These are phyloP conservation scores for Montipora capricornis DNA, from an alignment of 64 coral and sea anemone genomes.

Conservation along the genomic window DNA sequence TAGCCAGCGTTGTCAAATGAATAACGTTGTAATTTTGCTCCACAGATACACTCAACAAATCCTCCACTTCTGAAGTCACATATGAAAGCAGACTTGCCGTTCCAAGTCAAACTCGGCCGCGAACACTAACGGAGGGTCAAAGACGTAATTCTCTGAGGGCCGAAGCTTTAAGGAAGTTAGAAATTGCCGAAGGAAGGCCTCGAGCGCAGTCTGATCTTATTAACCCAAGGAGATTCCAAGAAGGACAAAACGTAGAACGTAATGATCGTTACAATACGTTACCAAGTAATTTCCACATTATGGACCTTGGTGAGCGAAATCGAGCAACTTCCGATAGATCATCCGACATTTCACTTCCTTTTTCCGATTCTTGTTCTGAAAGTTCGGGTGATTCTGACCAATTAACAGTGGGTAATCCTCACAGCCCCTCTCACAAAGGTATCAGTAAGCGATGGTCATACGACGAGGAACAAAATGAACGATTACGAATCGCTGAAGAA, in stretches of 20 bases:
- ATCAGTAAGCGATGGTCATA: constrained; percentile 17
- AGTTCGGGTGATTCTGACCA: constrained; percentile 71
- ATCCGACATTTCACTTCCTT: constrained; percentile 43
- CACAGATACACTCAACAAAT: neutral
- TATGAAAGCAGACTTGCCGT: constrained; percentile 10
- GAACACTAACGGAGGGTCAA: neutral
- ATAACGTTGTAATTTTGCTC: no score
- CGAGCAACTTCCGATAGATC: constrained; percentile 31
- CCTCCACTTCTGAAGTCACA: neutral
- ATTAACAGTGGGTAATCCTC: constrained; percentile 31
- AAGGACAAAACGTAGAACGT: neutral
- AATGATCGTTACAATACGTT: constrained; percentile 16
- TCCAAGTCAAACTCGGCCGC: constrained; percentile 12
- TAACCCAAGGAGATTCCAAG: neutral
- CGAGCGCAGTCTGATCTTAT: constrained; percentile 17
- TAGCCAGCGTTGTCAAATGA: no score
- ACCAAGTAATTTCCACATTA: constrained; percentile 12
- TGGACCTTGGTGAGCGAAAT: neutral
- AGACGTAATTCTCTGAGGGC: neutral
- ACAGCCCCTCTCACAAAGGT: neutral
- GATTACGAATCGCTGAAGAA: constrained; percentile 43
- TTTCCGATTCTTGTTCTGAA: constrained; percentile 68
- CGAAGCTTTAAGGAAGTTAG: constrained; percentile 28
- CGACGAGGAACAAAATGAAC: constrained; percentile 46
- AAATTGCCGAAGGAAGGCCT: constrained; percentile 24